These are phyloP conservation scores for Chiridota heheva DNA, from an alignment of 35 echinoderm and acorn worm genomes.

Conservation along the genomic window DNA sequence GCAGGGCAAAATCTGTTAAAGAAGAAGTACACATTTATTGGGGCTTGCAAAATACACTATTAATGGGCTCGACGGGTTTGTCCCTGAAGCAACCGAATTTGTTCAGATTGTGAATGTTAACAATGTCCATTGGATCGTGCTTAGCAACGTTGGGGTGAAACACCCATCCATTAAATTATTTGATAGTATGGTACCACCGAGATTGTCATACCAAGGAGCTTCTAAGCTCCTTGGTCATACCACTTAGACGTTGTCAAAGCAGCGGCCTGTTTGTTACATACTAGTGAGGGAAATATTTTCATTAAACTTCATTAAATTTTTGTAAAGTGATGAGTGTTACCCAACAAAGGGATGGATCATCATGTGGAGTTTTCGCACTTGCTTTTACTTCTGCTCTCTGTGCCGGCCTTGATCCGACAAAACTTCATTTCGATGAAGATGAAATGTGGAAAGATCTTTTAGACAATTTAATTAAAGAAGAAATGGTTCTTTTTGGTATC, in stretches of 20 bases:
- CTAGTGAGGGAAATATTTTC: not conserved
- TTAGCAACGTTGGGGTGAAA: slow-evolving; percentile 4
- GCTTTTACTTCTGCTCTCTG: slow-evolving; percentile 3
- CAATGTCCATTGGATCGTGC: slow-evolving; percentile 6
- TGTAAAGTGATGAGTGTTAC: slow-evolving; percentile 6
- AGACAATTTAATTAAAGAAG: too few relatives aligned
- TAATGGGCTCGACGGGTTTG: not conserved
- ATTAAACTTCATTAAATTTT: too few relatives aligned
- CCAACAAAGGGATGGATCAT: too few relatives aligned
- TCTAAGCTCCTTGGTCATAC: too few relatives aligned
- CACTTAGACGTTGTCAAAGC: too few relatives aligned
- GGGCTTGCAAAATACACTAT: slow-evolving; percentile 22
- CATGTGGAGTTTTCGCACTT: not conserved
- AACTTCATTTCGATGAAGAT: slow-evolving; percentile 3
- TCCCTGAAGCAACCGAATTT: slow-evolving; percentile 12
- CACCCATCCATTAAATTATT: not conserved
- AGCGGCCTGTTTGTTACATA: too few relatives aligned
- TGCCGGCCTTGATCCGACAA: not conserved
- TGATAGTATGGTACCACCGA: not conserved
- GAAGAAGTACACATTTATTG: not conserved
- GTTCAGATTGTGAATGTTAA: slow-evolving; percentile 21
- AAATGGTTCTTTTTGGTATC: too few relatives aligned
- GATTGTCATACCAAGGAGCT: too few relatives aligned
- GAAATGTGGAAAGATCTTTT: not conserved
- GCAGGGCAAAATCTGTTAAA: not conserved